A percentile compares a stretch with the other conserved stretches of the same genome.
Evolutionary conservation across 2,888 invertebrate genomes (phyloP).

Genomic region (Calliphora vomitoria): DNA sequence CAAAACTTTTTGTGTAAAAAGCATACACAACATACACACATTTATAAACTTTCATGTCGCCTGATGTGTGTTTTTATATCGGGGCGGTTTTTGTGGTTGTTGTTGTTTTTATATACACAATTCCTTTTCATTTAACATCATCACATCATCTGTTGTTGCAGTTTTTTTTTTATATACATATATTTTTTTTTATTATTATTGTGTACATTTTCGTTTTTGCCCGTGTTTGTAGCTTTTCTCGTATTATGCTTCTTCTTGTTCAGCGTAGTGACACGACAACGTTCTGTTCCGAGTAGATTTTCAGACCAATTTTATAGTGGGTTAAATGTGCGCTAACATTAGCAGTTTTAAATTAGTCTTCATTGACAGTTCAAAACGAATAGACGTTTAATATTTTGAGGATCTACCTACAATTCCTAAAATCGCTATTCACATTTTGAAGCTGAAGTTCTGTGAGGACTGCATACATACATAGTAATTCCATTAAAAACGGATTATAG

Average conservation of each 20-base stretch:
- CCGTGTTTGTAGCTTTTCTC: constrained; percentile 8
- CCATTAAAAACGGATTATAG: constrained; percentile 37
- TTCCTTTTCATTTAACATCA: constrained; percentile 46
- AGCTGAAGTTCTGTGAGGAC: constrained; percentile 43
- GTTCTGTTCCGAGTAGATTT: constrained; percentile 56
- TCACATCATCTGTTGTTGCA: constrained; percentile 65
- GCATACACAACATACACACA: constrained; percentile 16
- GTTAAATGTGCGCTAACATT: constrained; percentile 75
- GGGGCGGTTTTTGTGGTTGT: constrained; percentile 28
- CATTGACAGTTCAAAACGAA: constrained; percentile 75
- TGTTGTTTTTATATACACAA: constrained; percentile 6
- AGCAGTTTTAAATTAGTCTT: constrained; percentile 75
- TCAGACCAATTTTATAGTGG: constrained; percentile 52
- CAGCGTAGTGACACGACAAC: constrained; percentile 35
- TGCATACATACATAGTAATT: constrained; percentile 42
- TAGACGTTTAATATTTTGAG: constrained; percentile 59
- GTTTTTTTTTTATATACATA: constrained; percentile 23
- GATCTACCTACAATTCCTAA: neutral
- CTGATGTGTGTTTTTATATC: constrained; percentile 47
- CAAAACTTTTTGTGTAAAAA: constrained; percentile 25
- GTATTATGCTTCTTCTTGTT: neutral
- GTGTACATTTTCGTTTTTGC: neutral
- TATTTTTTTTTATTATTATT: no score
- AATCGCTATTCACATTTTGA: constrained; percentile 49
- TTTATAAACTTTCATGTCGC: constrained; percentile 53